These are phyloP conservation scores for Nomada ferruginata DNA, from an alignment of 2,888 invertebrate genomes.

Conservation along the genomic window DNA sequence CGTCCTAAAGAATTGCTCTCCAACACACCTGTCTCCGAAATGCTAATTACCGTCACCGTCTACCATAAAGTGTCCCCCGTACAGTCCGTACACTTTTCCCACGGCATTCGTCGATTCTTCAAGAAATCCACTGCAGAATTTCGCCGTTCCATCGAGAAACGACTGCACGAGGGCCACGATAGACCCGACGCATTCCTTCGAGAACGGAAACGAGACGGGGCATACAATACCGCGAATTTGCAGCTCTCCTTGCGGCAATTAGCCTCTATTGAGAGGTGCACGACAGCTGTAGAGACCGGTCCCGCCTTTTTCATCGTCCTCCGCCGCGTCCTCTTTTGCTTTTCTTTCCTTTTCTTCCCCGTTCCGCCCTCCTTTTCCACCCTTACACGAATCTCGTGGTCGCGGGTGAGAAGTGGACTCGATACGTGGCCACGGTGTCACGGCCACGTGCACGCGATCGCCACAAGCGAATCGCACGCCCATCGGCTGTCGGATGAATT, in stretches of 20 bases:
- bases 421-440: conserved; percentile 32
- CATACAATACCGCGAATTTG: conserved; percentile 71
- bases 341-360: conserved; percentile 7
- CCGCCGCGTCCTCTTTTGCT: not conserved
- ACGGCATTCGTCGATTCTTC: not conserved
- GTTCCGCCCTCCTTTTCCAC: conserved; percentile 7
- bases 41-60: conserved; percentile 7
- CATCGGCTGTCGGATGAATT: conserved; percentile 71
- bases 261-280: conserved; percentile 70
- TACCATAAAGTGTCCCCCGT: not conserved
- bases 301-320: conserved; percentile 49
- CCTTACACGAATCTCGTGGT: conserved; percentile 25
- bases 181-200: conserved; percentile 44
- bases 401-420: conserved; percentile 52
- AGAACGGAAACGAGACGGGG: conserved; percentile 62
- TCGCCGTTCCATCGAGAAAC: not conserved
- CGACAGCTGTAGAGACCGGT: conserved; percentile 60
- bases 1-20: not conserved
- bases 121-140: not conserved
- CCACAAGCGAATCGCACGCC: conserved; percentile 61
- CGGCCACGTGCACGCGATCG: conserved; percentile 68
- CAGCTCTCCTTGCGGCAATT: conserved; percentile 72
- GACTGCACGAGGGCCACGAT: conserved; percentile 11
- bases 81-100: not conserved
- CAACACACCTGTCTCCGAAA: not conserved